Percentiles rank a stretch among this genome's conserved stretches.
Evolutionary conservation across 23 tunicate species (phyloP).

Genomic region (Ciona savignyi): DNA sequence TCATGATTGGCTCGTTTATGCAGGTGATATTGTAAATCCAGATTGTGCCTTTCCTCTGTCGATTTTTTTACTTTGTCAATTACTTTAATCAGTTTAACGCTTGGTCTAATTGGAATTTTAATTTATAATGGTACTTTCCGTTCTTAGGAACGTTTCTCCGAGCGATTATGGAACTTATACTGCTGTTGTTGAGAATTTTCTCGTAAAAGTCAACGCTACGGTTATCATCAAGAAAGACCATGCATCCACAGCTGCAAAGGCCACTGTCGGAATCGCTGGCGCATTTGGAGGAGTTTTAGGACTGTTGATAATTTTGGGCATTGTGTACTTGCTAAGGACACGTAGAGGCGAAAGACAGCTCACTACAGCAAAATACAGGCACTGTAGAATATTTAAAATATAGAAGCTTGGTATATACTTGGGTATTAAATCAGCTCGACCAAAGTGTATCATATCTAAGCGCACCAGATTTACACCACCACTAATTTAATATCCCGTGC

Average conservation of each 20-base stretch:
- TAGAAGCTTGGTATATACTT: not conserved
- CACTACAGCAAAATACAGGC: not conserved
- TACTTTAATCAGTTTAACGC: not conserved
- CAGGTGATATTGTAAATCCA: too few relatives aligned
- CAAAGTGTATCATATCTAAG: too few relatives aligned
- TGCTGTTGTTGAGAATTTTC: not conserved
- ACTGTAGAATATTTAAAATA: not conserved
- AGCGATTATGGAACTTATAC: not conserved
- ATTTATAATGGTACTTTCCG: not conserved
- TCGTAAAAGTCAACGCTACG: not conserved
- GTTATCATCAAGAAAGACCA: not conserved
- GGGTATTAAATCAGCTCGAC: too few relatives aligned
- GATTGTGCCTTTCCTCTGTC: too few relatives aligned
- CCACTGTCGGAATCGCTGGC: not conserved
- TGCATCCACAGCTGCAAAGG: not conserved
- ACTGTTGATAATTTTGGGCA: not conserved
- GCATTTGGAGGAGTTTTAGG: not conserved
- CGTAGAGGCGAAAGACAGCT: not conserved
- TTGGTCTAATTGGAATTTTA: not conserved
- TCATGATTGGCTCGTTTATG: too few relatives aligned
- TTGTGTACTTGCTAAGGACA: not conserved
- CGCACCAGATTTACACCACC: too few relatives aligned
- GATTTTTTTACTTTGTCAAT: too few relatives aligned
- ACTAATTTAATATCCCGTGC: too few relatives aligned
- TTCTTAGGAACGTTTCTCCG: not conserved